Conservation (phyloP, 1,140 invertebrate species). For the Stratiolaelaps scimitus region DNA sequence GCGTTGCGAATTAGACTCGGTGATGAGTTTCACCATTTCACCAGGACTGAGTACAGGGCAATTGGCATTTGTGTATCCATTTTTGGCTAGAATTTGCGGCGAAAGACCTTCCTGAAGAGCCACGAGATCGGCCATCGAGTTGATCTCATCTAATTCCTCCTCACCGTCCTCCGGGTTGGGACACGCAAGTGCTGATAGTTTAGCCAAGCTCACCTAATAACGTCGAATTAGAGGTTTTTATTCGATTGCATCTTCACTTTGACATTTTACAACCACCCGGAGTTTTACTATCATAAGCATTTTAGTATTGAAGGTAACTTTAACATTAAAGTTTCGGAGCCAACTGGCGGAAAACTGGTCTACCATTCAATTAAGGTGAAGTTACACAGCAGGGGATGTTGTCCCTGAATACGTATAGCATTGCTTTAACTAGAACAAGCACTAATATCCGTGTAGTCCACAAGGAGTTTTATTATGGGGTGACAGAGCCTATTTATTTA, state of each 20-base stretch:
- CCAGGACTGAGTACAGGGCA: not conserved
- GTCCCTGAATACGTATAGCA: no score
- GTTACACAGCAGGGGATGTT: no score
- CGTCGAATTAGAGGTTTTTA: not conserved
- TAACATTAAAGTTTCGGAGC: not conserved
- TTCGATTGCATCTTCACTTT: not conserved
- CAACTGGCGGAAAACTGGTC: no score
- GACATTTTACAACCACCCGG: not conserved
- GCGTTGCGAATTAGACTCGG: constrained; percentile 1
- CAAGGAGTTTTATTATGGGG: no score
- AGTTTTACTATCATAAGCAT: not conserved
- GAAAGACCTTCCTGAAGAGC: constrained; percentile 11
- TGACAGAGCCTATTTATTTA: no score
- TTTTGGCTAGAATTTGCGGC: not conserved
- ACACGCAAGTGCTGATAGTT: not conserved
- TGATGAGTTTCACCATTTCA: constrained; percentile 20
- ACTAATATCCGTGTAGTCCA: no score
- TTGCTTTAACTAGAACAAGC: no score
- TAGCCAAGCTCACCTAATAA: constrained; percentile 10
- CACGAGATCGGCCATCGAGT: not conserved
- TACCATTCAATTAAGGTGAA: no score
- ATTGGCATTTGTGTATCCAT: constrained; percentile 1
- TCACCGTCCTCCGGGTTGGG: not conserved
- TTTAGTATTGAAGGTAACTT: not conserved
- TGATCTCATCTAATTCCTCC: constrained; percentile 2